Base-by-base conservation (phyloP, 2,888 invertebrate genomes). In the Gandaritis pyraliata region DNA sequence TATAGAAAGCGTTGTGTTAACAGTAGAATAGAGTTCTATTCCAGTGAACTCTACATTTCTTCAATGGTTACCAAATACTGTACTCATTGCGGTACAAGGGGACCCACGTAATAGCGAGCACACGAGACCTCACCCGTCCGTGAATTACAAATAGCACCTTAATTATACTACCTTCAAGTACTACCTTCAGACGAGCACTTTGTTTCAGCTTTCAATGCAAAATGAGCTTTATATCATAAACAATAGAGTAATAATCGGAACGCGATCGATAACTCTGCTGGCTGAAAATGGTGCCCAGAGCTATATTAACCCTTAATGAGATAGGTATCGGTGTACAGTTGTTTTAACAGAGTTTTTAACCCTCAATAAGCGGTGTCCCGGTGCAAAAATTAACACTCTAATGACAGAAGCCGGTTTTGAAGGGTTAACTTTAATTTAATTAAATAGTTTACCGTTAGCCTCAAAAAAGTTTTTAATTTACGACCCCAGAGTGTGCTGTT, bases 81-180 rank as follows among this genome's bases (percentile, higher is more conserved):
- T 73, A 70, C 80, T 82, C 82, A 81, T 81, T 80, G 77, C 76
- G 80, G 82, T 69, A 66, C 60, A 73, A 74, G 73, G 23, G 69
- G 75, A 74, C 76, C 76, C 75, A 69, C 75, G 74, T 79, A 81
- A 81, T 78, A 77, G 78, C 75, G 55, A 56, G 39, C 65, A 67
- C 73, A 74, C 70, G 77, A 77, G 78, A 77, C 81, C 79, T 70
- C 75, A 63, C 73, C n/a, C 76, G 65, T 72, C 77, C 81, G 80
- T 83, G 81, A 83, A 83, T 83, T 85, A 82, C 78, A 78, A 82
- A 83, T 81, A 76, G 77, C 73, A 66, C 68, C 74, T 66, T 82
- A 83, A 85, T 83, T 83, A 81, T 76, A 70, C 64, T 54, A 68
- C 68, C 56, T 54, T 48, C 47, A 30, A 45, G 56, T n/a, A n/a